Evolutionary conservation across 2,888 invertebrate species (phyloP).

Genomic region (Luperina nickerlii): DNA sequence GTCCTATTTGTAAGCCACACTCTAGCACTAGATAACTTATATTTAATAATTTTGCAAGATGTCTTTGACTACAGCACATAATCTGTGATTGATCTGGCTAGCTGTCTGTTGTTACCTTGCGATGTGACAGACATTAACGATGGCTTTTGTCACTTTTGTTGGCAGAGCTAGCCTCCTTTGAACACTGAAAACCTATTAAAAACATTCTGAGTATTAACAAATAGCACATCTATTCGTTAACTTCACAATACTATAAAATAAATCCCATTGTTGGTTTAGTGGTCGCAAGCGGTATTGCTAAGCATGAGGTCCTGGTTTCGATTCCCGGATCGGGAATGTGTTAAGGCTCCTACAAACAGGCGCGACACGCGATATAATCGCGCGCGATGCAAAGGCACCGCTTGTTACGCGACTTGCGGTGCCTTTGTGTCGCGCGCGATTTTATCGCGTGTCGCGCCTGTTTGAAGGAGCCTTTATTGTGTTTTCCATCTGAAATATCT

Average conservation of each 20-base stretch:
- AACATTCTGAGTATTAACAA: not conserved
- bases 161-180: slow-evolving; percentile 9
- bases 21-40: not conserved
- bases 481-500: not conserved
- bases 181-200: not conserved
- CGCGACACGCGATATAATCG: too few species aligned
- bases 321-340: too few species aligned
- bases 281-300: too few species aligned
- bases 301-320: too few species aligned
- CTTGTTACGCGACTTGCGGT: too few species aligned
- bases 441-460: too few species aligned
- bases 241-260: not conserved
- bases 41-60: not conserved
- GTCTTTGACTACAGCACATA: not conserved
- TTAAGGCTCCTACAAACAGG: too few species aligned
- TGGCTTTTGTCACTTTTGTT: slow-evolving; percentile 20
- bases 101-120: not conserved
- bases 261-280: not conserved
- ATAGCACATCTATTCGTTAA: not conserved
- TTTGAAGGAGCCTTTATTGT: too few species aligned
- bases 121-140: slow-evolving; percentile 22
- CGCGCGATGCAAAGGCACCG: too few species aligned
- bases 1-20: not conserved
- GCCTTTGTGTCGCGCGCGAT: too few species aligned
- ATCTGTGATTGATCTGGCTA: not conserved